Evolutionary conservation across 2,888 invertebrate genomes (phyloP).

Genomic region (Euzetes globulus): DNA sequence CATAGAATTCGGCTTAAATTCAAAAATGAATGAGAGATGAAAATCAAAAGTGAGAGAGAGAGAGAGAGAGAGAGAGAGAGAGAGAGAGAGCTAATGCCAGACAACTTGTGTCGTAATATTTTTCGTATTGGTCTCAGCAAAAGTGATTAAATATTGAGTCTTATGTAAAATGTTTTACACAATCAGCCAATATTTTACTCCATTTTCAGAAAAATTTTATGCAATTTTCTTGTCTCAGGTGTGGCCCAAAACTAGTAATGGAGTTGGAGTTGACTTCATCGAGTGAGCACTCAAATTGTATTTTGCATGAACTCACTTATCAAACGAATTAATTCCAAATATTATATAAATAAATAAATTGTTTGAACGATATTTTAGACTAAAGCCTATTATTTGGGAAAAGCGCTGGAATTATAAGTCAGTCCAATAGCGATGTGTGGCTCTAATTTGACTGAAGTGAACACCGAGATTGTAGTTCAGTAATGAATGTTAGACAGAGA

Average conservation of each 20-base stretch:
- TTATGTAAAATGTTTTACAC: too few species aligned
- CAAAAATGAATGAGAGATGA: neutral
- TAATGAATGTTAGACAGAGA: constrained; percentile 23
- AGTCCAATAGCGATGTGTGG: constrained; percentile 2
- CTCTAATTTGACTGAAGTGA: constrained; percentile 14
- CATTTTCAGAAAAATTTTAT: too few species aligned
- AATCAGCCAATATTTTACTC: neutral
- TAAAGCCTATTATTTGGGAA: neutral
- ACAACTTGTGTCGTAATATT: neutral
- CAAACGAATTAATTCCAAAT: neutral
- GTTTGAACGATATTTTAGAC: neutral
- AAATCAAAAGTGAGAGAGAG: neutral
- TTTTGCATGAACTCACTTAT: neutral
- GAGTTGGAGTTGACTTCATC: too few species aligned
- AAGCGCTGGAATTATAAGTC: neutral
- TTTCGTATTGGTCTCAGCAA: neutral
- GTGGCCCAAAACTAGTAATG: neutral
- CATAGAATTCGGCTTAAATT: neutral
- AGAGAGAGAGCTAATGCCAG: constrained; percentile 16
- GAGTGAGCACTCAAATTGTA: neutral
- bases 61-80: constrained; percentile 29
- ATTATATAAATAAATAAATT: constrained; percentile 5
- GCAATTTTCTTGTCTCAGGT: neutral
- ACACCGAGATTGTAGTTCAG: neutral
- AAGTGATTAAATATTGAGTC: neutral